Evolutionary conservation across 35 echinoderm and acorn worm genomes (phyloP).

Genomic region (Lytechinus variegatus): DNA sequence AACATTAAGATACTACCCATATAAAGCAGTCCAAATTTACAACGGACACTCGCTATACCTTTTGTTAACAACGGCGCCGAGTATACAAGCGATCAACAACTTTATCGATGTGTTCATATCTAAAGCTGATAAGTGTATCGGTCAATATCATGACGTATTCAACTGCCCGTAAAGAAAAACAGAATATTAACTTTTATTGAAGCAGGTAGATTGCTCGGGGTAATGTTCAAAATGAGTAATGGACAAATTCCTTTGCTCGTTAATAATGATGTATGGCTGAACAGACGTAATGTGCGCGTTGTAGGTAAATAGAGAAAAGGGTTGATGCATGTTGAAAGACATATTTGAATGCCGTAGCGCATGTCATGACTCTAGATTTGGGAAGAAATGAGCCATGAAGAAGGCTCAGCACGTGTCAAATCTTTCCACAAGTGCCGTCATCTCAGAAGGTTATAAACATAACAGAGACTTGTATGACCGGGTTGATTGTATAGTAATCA

Average conservation of each 20-base stretch:
- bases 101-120: background rate
- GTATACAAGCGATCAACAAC: background rate
- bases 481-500: background rate
- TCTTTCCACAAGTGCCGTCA: background rate
- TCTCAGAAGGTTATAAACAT: background rate
- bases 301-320: background rate
- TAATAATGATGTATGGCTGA: background rate
- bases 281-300: background rate
- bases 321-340: background rate
- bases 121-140: background rate
- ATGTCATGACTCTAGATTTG: background rate
- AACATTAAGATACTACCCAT: too few species aligned
- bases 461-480: background rate
- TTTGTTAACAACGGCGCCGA: too few species aligned
- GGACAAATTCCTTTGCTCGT: background rate
- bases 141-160: background rate
- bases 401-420: background rate
- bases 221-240: background rate
- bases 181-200: background rate
- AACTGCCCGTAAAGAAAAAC: background rate
- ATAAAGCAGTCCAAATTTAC: too few species aligned
- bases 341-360: background rate
- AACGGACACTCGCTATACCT: too few species aligned
- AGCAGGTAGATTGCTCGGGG: background rate
- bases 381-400: background rate